These are phyloP conservation scores for Chrysolophus pictus DNA, from an alignment of 2,797 vertebrate genomes.

Conservation along the genomic window DNA sequence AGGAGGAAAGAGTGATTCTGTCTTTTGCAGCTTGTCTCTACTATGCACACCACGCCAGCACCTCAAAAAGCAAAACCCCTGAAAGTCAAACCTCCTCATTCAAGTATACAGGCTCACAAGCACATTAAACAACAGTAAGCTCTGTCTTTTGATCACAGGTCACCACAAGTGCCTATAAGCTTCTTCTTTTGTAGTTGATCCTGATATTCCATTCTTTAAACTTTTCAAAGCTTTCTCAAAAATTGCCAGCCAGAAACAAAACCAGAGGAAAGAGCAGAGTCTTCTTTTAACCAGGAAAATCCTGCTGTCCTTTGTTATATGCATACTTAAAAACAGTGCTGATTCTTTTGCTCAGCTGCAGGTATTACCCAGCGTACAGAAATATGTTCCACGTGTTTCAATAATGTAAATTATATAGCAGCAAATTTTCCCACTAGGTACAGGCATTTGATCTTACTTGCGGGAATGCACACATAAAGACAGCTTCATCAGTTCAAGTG, in stretches of 20 bases:
- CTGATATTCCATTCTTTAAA: not conserved
- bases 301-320: not conserved
- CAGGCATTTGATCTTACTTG: not conserved
- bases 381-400: not conserved
- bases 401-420: not conserved
- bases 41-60: not conserved
- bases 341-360: not conserved
- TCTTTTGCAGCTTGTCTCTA: not conserved
- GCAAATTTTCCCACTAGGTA: not conserved
- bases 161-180: not conserved
- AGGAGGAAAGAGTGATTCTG: not conserved
- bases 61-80: not conserved
- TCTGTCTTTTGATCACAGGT: not conserved
- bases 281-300: not conserved
- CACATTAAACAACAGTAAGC: accelerated
- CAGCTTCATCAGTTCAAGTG: not conserved
- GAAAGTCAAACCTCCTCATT: not conserved
- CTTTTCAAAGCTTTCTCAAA: not conserved
- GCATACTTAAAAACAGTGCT: not conserved
- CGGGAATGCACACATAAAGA: not conserved
- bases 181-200: not conserved
- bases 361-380: not conserved
- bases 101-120: not conserved
- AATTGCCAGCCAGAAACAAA: not conserved
- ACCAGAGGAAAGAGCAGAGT: not conserved